phyloP scores from a whole-genome alignment of 92 coral and sea anemone species.

The Zoanthus sociatus region DNA sequence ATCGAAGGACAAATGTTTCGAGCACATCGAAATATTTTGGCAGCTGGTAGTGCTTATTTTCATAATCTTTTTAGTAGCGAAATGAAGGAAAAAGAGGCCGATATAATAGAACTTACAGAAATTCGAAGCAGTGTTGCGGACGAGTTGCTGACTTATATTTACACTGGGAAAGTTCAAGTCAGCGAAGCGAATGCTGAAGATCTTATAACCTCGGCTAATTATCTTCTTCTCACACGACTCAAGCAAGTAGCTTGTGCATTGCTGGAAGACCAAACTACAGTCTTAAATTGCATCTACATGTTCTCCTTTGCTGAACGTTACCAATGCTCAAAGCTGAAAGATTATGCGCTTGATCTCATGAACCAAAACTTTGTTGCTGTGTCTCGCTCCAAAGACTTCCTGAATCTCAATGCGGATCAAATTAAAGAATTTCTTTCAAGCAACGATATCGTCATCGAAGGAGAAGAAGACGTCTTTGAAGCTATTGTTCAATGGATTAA shows the following conservation, averaged over 20 bases:
- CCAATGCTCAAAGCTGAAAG: constrained; percentile 79
- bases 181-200: constrained; percentile 83
- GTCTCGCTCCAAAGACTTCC: constrained; percentile 80
- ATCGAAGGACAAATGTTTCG: constrained; percentile 75
- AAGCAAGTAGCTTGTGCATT: constrained; percentile 80
- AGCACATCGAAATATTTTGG: constrained; percentile 77
- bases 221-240: constrained; percentile 77
- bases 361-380: constrained; percentile 81
- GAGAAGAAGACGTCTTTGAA: constrained; percentile 90
- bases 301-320: constrained; percentile 84
- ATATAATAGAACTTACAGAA: constrained; percentile 63
- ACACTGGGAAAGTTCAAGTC: constrained; percentile 81
- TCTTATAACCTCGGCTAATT: constrained; percentile 82
- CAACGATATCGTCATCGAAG: constrained; percentile 74
- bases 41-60: constrained; percentile 76
- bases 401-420: constrained; percentile 66
- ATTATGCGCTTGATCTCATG: constrained; percentile 79
- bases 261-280: constrained; percentile 71
- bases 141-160: constrained; percentile 68
- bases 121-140: constrained; percentile 64
- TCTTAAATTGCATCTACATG: constrained; percentile 78
- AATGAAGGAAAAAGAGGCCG: constrained; percentile 74
- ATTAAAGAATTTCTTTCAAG: constrained; percentile 78
- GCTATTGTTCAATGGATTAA: constrained; percentile 81
- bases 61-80: constrained; percentile 77